A percentile compares a stretch with the other conserved stretches of the same genome.
phyloP scores from a whole-genome alignment of 2,113 vertebrate species.

The Protobothrops mucrosquamatus region DNA sequence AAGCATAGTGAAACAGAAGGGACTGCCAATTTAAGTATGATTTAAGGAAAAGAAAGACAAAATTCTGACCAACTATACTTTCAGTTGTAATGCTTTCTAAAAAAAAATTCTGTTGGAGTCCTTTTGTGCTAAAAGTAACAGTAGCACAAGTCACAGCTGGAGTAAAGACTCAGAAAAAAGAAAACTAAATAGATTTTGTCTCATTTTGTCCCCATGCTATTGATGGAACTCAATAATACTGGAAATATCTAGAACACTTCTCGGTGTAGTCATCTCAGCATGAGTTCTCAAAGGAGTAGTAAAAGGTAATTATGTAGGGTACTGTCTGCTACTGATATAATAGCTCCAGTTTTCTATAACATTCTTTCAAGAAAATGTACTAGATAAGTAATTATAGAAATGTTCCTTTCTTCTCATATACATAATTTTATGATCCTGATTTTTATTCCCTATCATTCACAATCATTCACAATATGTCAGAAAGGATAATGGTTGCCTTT shows the following conservation, averaged over 20 bases:
- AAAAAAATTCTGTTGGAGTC: background rate
- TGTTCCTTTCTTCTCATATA: background rate
- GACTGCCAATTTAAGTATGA: background rate
- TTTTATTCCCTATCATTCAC: background rate
- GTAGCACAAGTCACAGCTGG: constrained; percentile 3
- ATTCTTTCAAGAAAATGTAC: constrained; percentile 7
- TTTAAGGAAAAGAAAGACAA: background rate
- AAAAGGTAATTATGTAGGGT: background rate
- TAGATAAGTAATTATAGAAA: constrained; percentile 12
- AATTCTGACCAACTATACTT: background rate
- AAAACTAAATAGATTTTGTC: constrained; percentile 19
- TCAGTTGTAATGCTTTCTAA: background rate
- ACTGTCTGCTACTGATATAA: background rate
- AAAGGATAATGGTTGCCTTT: background rate
- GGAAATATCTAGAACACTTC: constrained; percentile 38
- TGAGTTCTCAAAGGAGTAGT: constrained; percentile 34
- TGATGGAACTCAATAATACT: constrained; percentile 26
- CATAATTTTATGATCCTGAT: constrained; percentile 28
- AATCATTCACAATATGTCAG: background rate
- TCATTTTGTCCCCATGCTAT: constrained; percentile 29
- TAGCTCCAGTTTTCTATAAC: background rate
- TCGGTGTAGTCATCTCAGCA: constrained; percentile 23
- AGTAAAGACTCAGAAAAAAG: constrained; percentile 27
- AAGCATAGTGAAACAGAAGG: background rate
- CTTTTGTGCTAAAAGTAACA: constrained; percentile 39